Evolutionary conservation across 2,888 invertebrate genomes (phyloP), one percentile per base, ranked within the genome.

Genomic region (Chamaedrilus cognettii): DNA sequence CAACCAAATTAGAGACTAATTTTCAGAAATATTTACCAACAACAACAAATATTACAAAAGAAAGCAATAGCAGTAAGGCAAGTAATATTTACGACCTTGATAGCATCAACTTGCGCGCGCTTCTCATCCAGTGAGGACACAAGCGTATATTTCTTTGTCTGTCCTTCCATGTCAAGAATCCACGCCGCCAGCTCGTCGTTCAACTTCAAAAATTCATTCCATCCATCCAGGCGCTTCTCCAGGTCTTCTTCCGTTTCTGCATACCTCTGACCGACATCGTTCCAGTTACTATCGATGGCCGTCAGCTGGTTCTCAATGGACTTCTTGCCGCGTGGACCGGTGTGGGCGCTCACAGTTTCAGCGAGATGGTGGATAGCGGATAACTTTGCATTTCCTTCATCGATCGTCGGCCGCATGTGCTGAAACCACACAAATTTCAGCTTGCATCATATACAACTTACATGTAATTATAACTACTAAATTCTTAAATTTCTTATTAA

Each of bases 241-340:
- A 94, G 88, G 78, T 91, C 92, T 11, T 51, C 28, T 34, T 57
- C 33, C n/a, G 69, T 64, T 19, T 66, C 67, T 2, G 60, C 51
- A 32, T 70, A 61, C 49, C 49, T 32, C 5, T 57, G 60, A 26
- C 19, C 50, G 56, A 52, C 64, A 52, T 49, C 61, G 76, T 96
- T 94, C 94, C 95, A 96, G 60, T 91, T 86, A 1, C 90, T 89
- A 75, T 94, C 87, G 63, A 96, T 86, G 67, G 90, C 89, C 30
- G 79, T 79, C 58, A 96, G 86, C 80, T 95, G 94, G 79, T 93
- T 92, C n/a, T 94, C 87, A 65, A 96, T 91, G 7, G 91, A 89
- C 86, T 94, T 94, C 77, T 96, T 88, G 2, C 96, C 96, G 78
- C 94, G 94, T 0, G 94, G 92, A 62, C 94, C 94, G 0, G 96